Evolutionary conservation across 1,140 invertebrate genomes (phyloP).

Genomic region (Pantala flavescens): DNA sequence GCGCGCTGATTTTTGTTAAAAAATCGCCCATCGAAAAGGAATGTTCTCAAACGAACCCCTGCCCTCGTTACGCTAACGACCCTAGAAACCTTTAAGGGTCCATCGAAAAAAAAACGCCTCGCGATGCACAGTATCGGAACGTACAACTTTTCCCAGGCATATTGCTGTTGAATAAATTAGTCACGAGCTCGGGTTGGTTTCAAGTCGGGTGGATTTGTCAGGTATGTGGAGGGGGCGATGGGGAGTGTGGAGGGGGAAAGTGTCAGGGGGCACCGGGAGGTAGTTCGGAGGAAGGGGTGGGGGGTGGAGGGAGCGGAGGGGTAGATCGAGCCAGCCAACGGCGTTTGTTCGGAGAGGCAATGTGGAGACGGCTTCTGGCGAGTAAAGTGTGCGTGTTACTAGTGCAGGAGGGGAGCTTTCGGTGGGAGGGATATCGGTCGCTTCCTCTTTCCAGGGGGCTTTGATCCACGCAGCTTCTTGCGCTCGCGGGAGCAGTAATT

Average conservation of each 20-base stretch:
- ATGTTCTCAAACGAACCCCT: no score
- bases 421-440: background rate
- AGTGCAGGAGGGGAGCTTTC: background rate
- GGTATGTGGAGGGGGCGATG: background rate
- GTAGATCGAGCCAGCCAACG: background rate
- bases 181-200: background rate
- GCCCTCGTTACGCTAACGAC: no score
- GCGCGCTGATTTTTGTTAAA: no score
- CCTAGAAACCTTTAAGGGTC: no score
- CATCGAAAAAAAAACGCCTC: no score
- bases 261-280: slow-evolving; percentile 4
- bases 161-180: slow-evolving; percentile 10
- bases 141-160: background rate
- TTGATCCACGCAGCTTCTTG: background rate
- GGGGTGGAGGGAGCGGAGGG: background rate
- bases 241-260: background rate
- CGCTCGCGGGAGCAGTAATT: background rate
- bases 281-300: background rate
- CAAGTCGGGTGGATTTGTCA: slow-evolving; percentile 4
- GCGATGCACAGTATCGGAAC: no score
- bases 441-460: background rate
- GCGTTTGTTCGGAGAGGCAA: slow-evolving; percentile 2
- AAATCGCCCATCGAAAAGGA: no score
- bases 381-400: background rate
- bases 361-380: slow-evolving; percentile 1